Evolutionary conservation across 2,888 invertebrate genomes (phyloP).

Genomic region (Neuroscelio doddi): DNA sequence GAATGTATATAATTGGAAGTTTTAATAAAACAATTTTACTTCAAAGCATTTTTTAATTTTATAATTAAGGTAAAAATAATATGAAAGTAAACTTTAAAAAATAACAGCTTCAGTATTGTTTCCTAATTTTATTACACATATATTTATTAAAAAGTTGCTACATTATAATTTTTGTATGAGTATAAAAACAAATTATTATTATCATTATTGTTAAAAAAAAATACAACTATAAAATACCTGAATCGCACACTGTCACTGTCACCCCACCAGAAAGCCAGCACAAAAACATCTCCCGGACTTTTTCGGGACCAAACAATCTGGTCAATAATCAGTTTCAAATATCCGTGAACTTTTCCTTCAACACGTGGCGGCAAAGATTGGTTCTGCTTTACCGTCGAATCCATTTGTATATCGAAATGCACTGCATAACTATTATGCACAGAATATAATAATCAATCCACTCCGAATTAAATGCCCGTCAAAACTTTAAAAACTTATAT

Average conservation of each 20-base stretch:
- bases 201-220: no score
- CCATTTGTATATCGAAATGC: slow-evolving; percentile 53
- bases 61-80: no score
- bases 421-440: neutral
- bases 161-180: no score
- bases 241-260: slow-evolving; percentile 64
- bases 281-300: slow-evolving; percentile 60
- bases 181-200: no score
- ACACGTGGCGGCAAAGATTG: slow-evolving; percentile 68
- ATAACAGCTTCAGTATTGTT: no score
- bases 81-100: no score
- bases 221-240: slow-evolving; percentile 54
- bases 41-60: no score
- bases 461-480: neutral
- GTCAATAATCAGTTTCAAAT: slow-evolving; percentile 63
- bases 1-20: no score
- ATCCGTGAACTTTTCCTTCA: slow-evolving; percentile 67
- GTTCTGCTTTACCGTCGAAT: slow-evolving; percentile 52
- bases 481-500: neutral
- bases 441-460: neutral
- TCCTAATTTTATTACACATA: no score
- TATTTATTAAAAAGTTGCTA: no score
- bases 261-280: slow-evolving; percentile 69
- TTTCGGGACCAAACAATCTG: slow-evolving; percentile 64
- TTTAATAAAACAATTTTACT: no score